Base-by-base conservation (phyloP, 2,888 invertebrate species). In the Orchesella flavescens region DNA sequence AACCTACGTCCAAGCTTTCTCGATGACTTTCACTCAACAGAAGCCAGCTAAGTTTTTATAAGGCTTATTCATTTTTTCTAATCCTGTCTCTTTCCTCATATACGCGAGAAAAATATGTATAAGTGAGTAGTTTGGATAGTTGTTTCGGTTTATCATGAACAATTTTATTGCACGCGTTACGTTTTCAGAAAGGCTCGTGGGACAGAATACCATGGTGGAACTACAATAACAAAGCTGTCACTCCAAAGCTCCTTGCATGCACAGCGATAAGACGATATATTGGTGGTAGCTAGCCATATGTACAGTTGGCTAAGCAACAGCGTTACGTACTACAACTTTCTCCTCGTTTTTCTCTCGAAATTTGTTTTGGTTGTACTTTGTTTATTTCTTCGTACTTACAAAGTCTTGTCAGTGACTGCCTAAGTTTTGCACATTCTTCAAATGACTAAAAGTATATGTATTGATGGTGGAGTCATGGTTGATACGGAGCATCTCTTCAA, bases 331-430 rank as follows among this genome's bases (percentile, higher is more conserved):
- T 57, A 57, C 57, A 4, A 10, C 12, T 66, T 23, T 57, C 23
- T 68, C 46, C 17, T 19, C 61, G 12, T 46, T 76, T 66, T 68
- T 77, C 7, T 77, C 59, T 23, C 66, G 17, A 17, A 34, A 49
- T 72, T 72, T 72, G 17, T 77, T n/a, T 57, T 65, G 34, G 23
- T 69, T 57, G 57, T 53, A 12, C 21, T 49, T 59, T 57, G 71
- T 78, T 78, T 34, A 61, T 34, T 46, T 49, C 78, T 68, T 49
- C 43, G 69, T 34, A 78, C 61, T 61, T 59, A 53, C 0, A 66
- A 77, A 77, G 57, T 68, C 77, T 77, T 78, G 78, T 78, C 78
- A 78, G 78, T 69, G 69, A 78, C 78, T 77, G 69, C 69, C 78
- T 69, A 78, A 78, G 34, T 78, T 78, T 71, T 71, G 34, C 78